Percentiles rank a stretch among this genome's conserved stretches.
These are phyloP conservation scores for Clepsis dumicolana DNA, from an alignment of 2,888 invertebrate genomes.

Conservation along the genomic window DNA sequence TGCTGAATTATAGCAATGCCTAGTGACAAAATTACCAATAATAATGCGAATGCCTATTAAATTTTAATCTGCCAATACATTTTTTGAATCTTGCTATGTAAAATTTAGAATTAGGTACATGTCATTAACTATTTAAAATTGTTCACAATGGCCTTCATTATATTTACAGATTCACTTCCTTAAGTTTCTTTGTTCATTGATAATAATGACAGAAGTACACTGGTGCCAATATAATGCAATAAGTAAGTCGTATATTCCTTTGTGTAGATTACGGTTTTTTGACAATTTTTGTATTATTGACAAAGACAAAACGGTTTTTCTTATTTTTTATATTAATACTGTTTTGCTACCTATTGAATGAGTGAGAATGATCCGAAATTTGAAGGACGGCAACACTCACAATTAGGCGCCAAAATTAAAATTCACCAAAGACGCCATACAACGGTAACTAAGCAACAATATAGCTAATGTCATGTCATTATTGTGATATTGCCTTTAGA, in stretches of 20 bases:
- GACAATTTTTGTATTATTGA: not conserved
- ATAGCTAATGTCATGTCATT: not conserved
- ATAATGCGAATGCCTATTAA: too few species aligned
- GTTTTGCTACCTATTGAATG: too few species aligned
- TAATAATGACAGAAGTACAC: slow-evolving; percentile 26
- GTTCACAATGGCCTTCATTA: not conserved
- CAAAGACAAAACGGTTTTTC: too few species aligned
- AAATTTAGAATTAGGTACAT: not conserved
- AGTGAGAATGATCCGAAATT: not conserved
- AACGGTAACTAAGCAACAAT: slow-evolving; percentile 27
- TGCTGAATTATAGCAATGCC: too few species aligned
- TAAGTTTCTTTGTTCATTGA: not conserved
- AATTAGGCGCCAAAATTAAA: slow-evolving; percentile 13
- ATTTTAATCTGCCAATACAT: too few species aligned
- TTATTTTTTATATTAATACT: too few species aligned
- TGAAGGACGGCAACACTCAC: not conserved
- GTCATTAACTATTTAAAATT: not conserved
- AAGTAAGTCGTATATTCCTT: not conserved
- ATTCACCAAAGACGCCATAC: not conserved
- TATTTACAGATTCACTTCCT: not conserved
- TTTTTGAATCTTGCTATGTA: too few species aligned
- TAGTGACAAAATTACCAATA: too few species aligned
- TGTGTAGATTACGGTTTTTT: not conserved
- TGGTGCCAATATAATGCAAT: slow-evolving; percentile 28
- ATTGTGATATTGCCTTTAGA: not conserved